Conservation (phyloP, 2,797 vertebrate genomes). For the Protosalanx chinensis region DNA sequence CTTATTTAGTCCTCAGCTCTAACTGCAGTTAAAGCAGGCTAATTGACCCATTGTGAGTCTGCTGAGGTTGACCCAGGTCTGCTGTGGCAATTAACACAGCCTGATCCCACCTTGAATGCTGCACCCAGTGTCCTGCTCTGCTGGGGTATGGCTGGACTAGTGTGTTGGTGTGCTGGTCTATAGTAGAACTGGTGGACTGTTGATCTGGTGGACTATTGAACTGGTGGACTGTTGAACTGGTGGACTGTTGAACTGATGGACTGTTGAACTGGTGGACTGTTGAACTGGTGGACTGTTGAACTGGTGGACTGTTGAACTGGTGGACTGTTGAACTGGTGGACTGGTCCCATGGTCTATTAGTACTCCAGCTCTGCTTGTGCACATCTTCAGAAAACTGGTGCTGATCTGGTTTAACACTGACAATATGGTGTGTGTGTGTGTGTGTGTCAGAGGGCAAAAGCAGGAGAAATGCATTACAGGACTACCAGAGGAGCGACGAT, state of each 20-base stretch:
- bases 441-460: constrained; percentile 79
- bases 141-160: not conserved
- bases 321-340: no score
- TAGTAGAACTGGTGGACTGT: no score
- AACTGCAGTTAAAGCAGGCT: constrained; percentile 31
- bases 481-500: constrained; percentile 88
- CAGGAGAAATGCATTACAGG: constrained; percentile 88
- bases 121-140: constrained; percentile 2
- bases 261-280: no score
- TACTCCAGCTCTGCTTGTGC: no score
- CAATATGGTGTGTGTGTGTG: not conserved
- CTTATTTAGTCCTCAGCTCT: constrained; percentile 34
- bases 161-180: not conserved
- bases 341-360: no score
- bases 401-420: no score
- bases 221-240: no score
- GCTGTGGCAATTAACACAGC: constrained; percentile 12
- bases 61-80: constrained; percentile 7
- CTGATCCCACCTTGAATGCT: not conserved
- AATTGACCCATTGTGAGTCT: constrained; percentile 33
- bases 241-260: no score
- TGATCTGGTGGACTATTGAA: no score
- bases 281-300: no score
- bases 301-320: no score
- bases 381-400: no score